These are phyloP conservation scores for Phrynosoma blainvillii DNA, from an alignment of 2,113 vertebrate species.

Conservation along the genomic window DNA sequence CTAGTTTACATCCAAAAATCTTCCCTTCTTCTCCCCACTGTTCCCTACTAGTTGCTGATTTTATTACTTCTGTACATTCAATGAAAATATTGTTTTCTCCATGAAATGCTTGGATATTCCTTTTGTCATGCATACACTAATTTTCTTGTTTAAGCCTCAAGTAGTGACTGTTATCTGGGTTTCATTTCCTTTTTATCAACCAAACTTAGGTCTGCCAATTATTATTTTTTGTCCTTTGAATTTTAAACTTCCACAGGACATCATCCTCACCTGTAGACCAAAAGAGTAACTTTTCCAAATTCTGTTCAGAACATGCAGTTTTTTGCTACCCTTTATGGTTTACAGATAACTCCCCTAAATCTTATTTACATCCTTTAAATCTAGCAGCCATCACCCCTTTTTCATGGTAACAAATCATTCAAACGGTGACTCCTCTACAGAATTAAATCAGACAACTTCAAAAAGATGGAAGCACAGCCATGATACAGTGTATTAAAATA, in stretches of 20 bases:
- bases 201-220: no score
- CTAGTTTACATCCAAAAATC: not conserved
- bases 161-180: not conserved
- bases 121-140: not conserved
- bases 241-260: no score
- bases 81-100: not conserved
- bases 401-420: not conserved
- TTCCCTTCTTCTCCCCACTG: not conserved
- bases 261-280: no score
- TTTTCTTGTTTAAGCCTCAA: not conserved
- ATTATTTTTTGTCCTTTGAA: no score
- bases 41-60: not conserved
- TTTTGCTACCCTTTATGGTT: no score
- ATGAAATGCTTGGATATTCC: not conserved
- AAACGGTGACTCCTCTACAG: not conserved
- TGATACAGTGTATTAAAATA: conserved; percentile 66
- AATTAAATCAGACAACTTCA: not conserved
- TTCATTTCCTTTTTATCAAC: no score
- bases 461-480: conserved; percentile 46
- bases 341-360: no score
- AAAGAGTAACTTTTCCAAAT: no score
- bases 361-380: no score
- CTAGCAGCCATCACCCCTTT: not conserved
- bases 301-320: no score
- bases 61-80: not conserved